Base-by-base conservation (phyloP, 2,888 invertebrate species). In the Fragum whitleyi region DNA sequence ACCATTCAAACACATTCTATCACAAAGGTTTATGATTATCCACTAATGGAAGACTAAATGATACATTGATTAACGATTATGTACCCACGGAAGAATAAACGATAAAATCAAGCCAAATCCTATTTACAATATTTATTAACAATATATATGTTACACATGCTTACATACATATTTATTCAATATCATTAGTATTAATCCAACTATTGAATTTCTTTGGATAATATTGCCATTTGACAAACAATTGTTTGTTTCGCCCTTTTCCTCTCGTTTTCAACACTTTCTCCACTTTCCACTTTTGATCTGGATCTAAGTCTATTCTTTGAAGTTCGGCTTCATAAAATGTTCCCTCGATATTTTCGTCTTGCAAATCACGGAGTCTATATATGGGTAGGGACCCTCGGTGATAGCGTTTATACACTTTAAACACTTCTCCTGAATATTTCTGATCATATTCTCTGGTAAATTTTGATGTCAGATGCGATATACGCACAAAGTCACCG, bases 131-230 rank as follows among this genome's bases (percentile, higher is more conserved):
- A 21, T 53, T 5, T 53, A 21, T 2, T 21, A 21, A 36, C 36
- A n/a, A 67, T 3, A 67, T 21, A 36, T 36, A 6, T 36, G n/a
- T n/a, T n/a, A n/a, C n/a, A n/a, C n/a, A n/a, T n/a, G n/a, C n/a
- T n/a, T n/a, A 36, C 32, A 36, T 6, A 9, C 32, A 36, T 36
- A 6, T 36, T 59, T 55, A 71, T 32, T 71, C 23, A 1, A 84
- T 51, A 74, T 85, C 79, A 77, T 16, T 68, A 9, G 82, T 80
- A 39, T 77, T 75, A 0, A 86, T 65, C 82, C 81, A 86, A 11
- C 71, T 75, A 69, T 82, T 81, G 61, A 86, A 86, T 75, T 81
- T 86, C 65, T 74, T 78, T 14, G 86, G 85, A 67, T 74, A 87
- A 71, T 84, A 62, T 59, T 78, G 51, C 86, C 87, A 87, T 76